These are phyloP conservation scores for Trididemnum nubilum DNA, from an alignment of 23 tunicate species.

Conservation along the genomic window DNA sequence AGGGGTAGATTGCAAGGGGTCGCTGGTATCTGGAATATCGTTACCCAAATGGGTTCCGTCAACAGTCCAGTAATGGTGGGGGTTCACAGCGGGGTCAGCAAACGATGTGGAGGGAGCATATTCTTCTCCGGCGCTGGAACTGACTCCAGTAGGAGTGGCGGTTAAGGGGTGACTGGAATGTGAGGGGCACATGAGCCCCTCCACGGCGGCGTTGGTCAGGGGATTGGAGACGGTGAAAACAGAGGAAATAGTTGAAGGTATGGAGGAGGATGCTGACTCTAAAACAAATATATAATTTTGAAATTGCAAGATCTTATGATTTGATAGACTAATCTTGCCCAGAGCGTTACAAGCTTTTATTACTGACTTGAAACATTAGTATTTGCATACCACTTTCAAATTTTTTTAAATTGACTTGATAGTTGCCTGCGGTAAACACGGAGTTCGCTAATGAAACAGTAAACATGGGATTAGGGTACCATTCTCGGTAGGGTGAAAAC, in stretches of 20 bases:
- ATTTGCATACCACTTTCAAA: too few species aligned
- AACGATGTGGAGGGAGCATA: background rate
- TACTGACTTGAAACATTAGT: too few species aligned
- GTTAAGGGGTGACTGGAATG: constrained; percentile 76
- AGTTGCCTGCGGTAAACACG: too few species aligned
- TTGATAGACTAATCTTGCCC: too few species aligned
- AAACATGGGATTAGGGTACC: too few species aligned
- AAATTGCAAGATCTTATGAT: background rate
- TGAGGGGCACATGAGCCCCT: constrained; percentile 40
- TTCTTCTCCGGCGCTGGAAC: constrained; percentile 4
- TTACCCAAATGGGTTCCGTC: constrained; percentile 38
- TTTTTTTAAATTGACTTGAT: too few species aligned
- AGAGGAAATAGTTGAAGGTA: constrained; percentile 19
- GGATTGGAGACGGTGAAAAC: constrained; percentile 48
- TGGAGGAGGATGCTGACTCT: background rate
- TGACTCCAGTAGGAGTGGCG: constrained; percentile 55
- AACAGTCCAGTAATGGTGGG: constrained; percentile 34
- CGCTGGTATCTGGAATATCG: constrained; percentile 33
- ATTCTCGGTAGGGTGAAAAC: too few species aligned
- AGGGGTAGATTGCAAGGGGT: background rate
- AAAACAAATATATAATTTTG: background rate
- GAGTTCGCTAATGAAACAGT: too few species aligned
- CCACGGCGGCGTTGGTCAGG: background rate
- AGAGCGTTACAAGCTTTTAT: too few species aligned
- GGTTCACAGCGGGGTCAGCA: background rate